Evolutionary conservation across 2,888 invertebrate genomes (phyloP), one percentile per base, ranked within the genome.

Genomic region (Drosophila mulleri): DNA sequence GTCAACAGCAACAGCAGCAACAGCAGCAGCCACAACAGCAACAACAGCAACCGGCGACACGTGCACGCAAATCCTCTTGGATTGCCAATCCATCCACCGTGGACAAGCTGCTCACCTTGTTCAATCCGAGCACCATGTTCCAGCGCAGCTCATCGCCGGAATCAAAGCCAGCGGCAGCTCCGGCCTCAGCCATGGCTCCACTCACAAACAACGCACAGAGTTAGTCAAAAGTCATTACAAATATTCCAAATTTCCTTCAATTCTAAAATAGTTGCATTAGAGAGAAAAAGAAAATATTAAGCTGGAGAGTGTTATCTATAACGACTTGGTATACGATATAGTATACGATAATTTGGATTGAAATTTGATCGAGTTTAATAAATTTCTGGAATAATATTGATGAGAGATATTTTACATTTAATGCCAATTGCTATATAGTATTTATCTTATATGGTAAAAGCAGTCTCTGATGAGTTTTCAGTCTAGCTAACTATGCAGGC

Each of bases 61-160:
- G 94, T 18, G 94, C 94, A 85, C 93, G 95, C 18, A 95, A 95
- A 91, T 94, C 95, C 47, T 95, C 95, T 0, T 95, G 94, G 94
- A 94, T 95, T 16, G 94, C 94, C 5, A 94, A 94, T 83, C 94
- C 95, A 0, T 94, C 95, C 9, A 94, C 95, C 85, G 92, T 96
- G 58, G 96, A 96, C 73, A 95, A 95, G 85, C 91, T 96, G 3
- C 87, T 96, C 0, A 95, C 95, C 32, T 83, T 96, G 3, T 96
- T 96, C 88, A 94, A 95, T 88, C 95, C 95, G 0, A 94, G 94
- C 57, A 94, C 94, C 78, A 91, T 95, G 58, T 95, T 95, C 83
- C 94, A 95, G 12, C 94, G 95, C 77, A 93, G 90, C 63, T 88
- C 88, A 60, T 92, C 91, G 16, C 92, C 81, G 32, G 93, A 84